Conservation (phyloP, 2,797 vertebrate genomes). For the Catamblyrhynchus diadema region DNA sequence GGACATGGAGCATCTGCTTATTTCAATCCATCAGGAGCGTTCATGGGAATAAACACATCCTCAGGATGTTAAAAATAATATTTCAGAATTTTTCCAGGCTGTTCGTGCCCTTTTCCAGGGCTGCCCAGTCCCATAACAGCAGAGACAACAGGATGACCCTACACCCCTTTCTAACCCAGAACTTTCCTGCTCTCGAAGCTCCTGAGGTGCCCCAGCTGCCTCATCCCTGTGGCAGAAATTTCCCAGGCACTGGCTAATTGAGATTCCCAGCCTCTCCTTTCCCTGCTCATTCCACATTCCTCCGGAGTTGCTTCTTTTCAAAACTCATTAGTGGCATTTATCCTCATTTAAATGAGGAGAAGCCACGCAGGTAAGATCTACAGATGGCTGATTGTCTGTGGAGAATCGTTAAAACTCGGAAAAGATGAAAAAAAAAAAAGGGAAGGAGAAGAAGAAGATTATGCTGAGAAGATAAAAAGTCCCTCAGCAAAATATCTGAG, state of each 20-base stretch:
- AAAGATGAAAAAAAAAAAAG: background rate
- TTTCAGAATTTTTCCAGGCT: background rate
- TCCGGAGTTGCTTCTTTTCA: background rate
- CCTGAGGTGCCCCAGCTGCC: background rate
- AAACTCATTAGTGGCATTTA: conserved; percentile 64
- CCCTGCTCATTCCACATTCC: conserved; percentile 55
- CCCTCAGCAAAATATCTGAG: background rate
- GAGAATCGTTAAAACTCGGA: conserved; percentile 14
- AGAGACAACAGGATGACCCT: background rate
- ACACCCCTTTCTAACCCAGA: background rate
- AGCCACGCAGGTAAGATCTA: conserved; percentile 30
- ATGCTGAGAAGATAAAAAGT: conserved; percentile 9
- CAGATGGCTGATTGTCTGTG: conserved; percentile 52
- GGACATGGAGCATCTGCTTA: background rate
- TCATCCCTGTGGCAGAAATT: background rate
- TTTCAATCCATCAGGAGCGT: background rate
- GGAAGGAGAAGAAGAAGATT: background rate
- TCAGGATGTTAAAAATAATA: background rate
- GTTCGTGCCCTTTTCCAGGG: background rate
- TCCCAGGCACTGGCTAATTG: background rate
- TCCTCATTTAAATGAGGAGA: conserved; percentile 56
- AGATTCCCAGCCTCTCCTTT: background rate
- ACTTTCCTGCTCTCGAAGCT: rapidly evolving
- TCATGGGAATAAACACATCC: rapidly evolving
- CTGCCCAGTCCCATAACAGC: rapidly evolving